These are phyloP conservation scores for Macrophya annulata DNA, from an alignment of 2,888 invertebrate species.

Conservation along the genomic window DNA sequence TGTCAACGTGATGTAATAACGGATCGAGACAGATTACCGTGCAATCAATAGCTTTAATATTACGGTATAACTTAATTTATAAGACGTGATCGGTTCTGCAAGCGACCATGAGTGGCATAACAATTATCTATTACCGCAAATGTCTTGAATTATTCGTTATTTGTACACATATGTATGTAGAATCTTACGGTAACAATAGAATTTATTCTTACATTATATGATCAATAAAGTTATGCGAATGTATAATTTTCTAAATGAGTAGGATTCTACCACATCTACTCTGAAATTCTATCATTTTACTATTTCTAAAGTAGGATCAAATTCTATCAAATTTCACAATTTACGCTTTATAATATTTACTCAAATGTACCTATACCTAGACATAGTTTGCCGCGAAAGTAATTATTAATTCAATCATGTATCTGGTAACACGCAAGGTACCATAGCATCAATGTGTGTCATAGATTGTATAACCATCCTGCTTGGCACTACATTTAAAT, in stretches of 20 bases:
- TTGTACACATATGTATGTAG: no score
- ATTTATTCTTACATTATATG: neutral
- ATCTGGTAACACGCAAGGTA: slow-evolving; percentile 9
- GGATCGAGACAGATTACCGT: slow-evolving; percentile 3
- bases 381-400: neutral
- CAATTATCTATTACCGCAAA: slow-evolving; percentile 17
- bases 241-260: neutral
- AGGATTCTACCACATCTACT: neutral
- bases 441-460: neutral
- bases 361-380: neutral
- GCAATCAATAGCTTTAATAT: slow-evolving; percentile 13
- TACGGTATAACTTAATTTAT: slow-evolving; percentile 26
- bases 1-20: neutral
- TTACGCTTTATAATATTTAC: neutral
- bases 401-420: slow-evolving; percentile 12
- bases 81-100: neutral
- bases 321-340: neutral
- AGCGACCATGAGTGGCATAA: neutral
- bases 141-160: neutral
- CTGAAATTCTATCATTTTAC: neutral
- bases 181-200: neutral
- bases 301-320: neutral
- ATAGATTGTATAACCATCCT: slow-evolving; percentile 8
- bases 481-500: slow-evolving; percentile 12
- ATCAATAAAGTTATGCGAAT: neutral